Base-by-base conservation (phyloP, 1,140 invertebrate genomes). In the Zaprionus ghesquierei region DNA sequence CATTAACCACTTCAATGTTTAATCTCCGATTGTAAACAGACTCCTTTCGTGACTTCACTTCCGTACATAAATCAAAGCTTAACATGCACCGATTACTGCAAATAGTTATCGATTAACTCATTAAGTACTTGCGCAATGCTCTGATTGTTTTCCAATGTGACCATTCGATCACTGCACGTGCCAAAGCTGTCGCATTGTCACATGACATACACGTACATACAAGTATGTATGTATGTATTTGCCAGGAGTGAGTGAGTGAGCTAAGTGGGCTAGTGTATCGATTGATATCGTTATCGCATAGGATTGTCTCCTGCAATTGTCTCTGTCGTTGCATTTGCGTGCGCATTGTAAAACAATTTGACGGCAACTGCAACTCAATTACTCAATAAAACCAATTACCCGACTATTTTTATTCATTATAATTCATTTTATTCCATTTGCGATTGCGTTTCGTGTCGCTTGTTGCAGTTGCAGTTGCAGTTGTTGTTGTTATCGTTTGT, bases 401-500 rank as follows among this genome's bases (percentile, higher is more conserved):
- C 69, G 84, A 89, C 84, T 87, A 87, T 87, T 87, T 87, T 87
- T 87, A 87, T 87, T 87, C 84, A 87, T 89, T 87, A 87, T 89
- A 84, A 87, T 89, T 89, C 84, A 87, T 82, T 87, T 87, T 87
- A 87, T 89, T 87, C 79, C 82, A 87, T 87, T 87, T 84, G 73
- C 79, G 74, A 80, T 84, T 87, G 84, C 84, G 79, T 87, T 89
- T 89, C 92, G 96, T 87, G 82, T 81, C 82, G 82, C 38, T 81
- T 73, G 66, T 79, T 65, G 76, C 79, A 79, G 80, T 76, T 8
- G 12, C 23, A 41, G 2, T 41, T n/a, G 49, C 12, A 5, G 12
- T 25, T 8, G 22, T 13, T n/a, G 49, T 27, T 3, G 13, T 22
- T 50, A n/a, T n/a, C n/a, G n/a, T n/a, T 25, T 8, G 22, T 13